Evolutionary conservation across 2,113 vertebrate species (phyloP), one percentile per base, ranked within the genome.

Genomic region (Istiophorus platypterus): DNA sequence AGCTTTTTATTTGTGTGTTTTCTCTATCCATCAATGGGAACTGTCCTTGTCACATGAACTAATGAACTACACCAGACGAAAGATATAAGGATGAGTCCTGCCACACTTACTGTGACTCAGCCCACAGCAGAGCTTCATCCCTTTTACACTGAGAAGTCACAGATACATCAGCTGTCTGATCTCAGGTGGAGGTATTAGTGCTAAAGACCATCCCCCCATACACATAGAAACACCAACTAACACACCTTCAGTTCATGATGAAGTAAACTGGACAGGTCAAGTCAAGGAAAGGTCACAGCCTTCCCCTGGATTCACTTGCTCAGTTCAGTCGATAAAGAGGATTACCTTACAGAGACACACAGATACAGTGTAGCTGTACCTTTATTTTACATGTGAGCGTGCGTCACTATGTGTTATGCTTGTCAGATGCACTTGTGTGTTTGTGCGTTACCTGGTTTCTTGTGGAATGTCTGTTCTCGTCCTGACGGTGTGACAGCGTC

Each of bases 391-490:
- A 0, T 57, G 63, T 20, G 49, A 20, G 13, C 4, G 3, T 57
- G 61, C 47, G 11, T 75, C 42, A 54, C 7, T 9, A 3, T 24
- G 65, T 9, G 42, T 52, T 22, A 20, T 1, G 9, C 59, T 51
- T 37, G 27, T 51, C 62, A 34, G 62, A 57, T 58, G 24, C 24
- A 17, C 29, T 49, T 27, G 49, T 68, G 18, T 49, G 41, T 31
- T 7, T 7, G 15, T 17, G 4, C 14, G 26, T 76, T 91, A 98
- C 98, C 97, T 99, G 98, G 94, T 95, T 97, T 63, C 98, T 96
- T 47, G 97, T 98, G 86, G 97, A 95, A 27, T 99, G 98, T 74
- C 98, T 95, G 95, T 99, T 99, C 93, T 99, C 98, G 66, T 99
- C 98, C 92, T 99, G 98, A 41, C 97, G 95, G 82, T 99, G 98